phyloP scores from a whole-genome alignment of 2,797 vertebrate genomes.

The Sebastes jordani region DNA sequence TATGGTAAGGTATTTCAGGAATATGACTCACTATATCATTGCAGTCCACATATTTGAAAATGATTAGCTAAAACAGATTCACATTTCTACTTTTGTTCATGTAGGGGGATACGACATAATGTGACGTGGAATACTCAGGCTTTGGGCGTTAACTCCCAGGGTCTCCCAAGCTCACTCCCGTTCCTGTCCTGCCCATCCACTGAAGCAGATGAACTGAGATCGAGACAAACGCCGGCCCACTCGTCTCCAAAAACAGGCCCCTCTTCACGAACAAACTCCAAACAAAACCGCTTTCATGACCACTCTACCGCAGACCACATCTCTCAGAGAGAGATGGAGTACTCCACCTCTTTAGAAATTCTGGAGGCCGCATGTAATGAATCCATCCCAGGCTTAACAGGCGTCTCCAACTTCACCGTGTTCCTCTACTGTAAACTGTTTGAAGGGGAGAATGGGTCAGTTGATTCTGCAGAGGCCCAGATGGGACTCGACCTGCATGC shows the following conservation, averaged over 20 bases:
- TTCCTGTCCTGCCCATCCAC: constrained; percentile 81
- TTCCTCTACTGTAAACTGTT: constrained; percentile 90
- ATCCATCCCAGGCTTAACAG: constrained; percentile 83
- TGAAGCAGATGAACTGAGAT: constrained; percentile 38
- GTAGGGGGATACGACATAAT: constrained; percentile 89
- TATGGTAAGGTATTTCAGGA: constrained; percentile 82
- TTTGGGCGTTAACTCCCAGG: constrained; percentile 83
- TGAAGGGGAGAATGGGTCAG: constrained; percentile 76
- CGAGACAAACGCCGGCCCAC: constrained; percentile 5
- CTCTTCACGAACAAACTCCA: constrained; percentile 13
- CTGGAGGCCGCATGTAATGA: constrained; percentile 89
- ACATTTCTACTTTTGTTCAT: constrained; percentile 8
- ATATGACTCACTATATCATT: not conserved
- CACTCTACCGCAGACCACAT: not conserved
- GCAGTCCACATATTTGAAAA: not conserved
- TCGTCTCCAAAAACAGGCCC: constrained; percentile 22
- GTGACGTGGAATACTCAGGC: constrained; percentile 89
- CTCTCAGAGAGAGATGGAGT: constrained; percentile 54
- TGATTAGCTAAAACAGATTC: not conserved
- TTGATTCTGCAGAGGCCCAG: constrained; percentile 63
- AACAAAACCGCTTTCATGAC: constrained; percentile 17
- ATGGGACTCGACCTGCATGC: constrained; percentile 79
- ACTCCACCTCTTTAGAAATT: constrained; percentile 73
- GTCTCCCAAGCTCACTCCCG: constrained; percentile 81
- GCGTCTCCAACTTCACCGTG: constrained; percentile 91